Percentiles rank a stretch among this genome's conserved stretches.
phyloP scores from a whole-genome alignment of 23 tunicate genomes.

The Corella eumyota region DNA sequence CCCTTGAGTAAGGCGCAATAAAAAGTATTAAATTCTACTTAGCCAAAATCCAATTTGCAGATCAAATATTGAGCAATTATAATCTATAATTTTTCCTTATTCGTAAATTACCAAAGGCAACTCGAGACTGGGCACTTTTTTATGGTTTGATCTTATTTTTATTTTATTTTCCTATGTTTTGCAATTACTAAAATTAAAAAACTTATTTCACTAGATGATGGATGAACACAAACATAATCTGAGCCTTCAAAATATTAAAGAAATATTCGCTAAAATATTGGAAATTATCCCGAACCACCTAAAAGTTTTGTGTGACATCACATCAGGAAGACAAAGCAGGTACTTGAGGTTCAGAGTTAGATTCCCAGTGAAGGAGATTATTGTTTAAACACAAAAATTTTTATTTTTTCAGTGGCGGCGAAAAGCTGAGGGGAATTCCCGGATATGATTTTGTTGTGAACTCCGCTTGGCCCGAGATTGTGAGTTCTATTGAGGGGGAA shows the following conservation, averaged over 20 bases:
- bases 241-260: conserved; percentile 4
- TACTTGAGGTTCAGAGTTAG: too few relatives aligned
- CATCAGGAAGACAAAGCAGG: conserved; percentile 76
- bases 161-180: background rate
- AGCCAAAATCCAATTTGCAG: too few relatives aligned
- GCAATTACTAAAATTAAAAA: background rate
- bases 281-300: conserved; percentile 62
- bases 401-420: conserved; percentile 19
- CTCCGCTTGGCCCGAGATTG: conserved; percentile 92
- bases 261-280: conserved; percentile 47
- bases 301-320: conserved; percentile 63
- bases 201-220: conserved; percentile 14
- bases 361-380: too few relatives aligned
- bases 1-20: too few relatives aligned
- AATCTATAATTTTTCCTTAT: too few relatives aligned
- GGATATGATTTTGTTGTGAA: conserved; percentile 88
- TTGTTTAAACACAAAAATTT: too few relatives aligned
- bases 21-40: too few relatives aligned
- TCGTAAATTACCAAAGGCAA: too few relatives aligned
- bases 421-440: conserved; percentile 76
- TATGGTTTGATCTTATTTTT: background rate
- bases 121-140: background rate
- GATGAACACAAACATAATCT: conserved; percentile 33
- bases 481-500: conserved; percentile 35
- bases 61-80: too few relatives aligned